A percentile compares a stretch with the other conserved stretches of the same genome.
These are phyloP conservation scores for Drosophila funebris DNA, from an alignment of 1,140 invertebrate genomes.

Conservation along the genomic window DNA sequence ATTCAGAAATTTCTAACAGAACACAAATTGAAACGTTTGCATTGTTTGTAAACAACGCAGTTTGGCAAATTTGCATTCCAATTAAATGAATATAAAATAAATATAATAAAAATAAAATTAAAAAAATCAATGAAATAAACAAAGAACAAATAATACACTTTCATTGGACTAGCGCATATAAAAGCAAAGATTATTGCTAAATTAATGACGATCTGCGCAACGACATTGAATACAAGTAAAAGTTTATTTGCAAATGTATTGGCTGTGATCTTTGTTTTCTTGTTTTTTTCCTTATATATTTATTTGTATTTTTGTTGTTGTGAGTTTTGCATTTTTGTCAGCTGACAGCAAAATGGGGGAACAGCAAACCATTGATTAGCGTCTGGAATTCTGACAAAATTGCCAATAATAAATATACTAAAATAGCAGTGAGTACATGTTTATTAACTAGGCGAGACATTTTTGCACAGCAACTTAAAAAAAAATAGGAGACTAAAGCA, in stretches of 20 bases:
- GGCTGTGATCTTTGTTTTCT: conserved; percentile 12
- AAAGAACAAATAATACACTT: neutral
- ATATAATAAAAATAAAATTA: neutral
- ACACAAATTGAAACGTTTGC: neutral
- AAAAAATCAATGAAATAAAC: conserved; percentile 2
- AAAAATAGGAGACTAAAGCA: too few relatives aligned
- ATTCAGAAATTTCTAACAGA: neutral
- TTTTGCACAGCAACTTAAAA: conserved; percentile 29
- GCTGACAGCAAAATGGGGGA: conserved; percentile 44
- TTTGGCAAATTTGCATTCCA: conserved; percentile 2
- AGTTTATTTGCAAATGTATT: conserved; percentile 17
- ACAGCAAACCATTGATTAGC: neutral
- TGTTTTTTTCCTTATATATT: conserved; percentile 11
- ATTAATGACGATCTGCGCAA: conserved; percentile 2
- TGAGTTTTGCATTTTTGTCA: conserved; percentile 46
- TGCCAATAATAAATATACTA: conserved; percentile 57
- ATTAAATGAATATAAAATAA: neutral
- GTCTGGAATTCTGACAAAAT: conserved; percentile 17
- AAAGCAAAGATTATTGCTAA: conserved; percentile 30
- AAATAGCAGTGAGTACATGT: conserved; percentile 15
- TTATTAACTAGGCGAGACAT: conserved; percentile 51
- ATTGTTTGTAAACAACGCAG: conserved; percentile 2
- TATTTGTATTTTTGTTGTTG: conserved; percentile 12
- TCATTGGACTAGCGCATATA: conserved; percentile 1
- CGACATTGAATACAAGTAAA: neutral